Percentiles rank a stretch among this genome's conserved stretches.
These are phyloP conservation scores for Leucophenga maculata DNA, from an alignment of 2,888 invertebrate genomes.

Conservation along the genomic window DNA sequence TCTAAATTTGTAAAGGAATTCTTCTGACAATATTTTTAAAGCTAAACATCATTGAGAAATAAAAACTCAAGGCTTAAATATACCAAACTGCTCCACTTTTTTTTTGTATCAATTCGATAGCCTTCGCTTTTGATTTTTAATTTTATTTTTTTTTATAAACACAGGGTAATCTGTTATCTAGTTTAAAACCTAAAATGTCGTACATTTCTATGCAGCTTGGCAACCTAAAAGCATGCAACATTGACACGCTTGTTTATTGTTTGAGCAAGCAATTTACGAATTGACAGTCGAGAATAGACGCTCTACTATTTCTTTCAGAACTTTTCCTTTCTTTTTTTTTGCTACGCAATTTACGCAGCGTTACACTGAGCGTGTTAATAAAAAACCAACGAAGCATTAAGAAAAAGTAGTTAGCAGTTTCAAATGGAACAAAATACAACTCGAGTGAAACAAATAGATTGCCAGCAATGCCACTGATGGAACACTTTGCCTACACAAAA, in stretches of 20 bases:
- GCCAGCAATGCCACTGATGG: conserved; percentile 44
- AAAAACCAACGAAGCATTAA: conserved; percentile 57
- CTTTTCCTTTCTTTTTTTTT: neutral
- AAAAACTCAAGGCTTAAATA: no score
- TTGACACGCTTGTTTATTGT: conserved; percentile 55
- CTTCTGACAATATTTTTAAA: no score
- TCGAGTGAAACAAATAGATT: neutral
- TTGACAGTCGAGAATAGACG: conserved; percentile 54
- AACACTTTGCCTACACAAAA: neutral
- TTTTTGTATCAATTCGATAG: no score
- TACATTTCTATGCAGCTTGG: neutral
- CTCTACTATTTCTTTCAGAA: neutral
- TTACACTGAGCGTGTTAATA: conserved; percentile 49
- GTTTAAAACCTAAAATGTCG: no score
- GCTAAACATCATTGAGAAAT: no score
- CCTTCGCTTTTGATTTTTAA: no score
- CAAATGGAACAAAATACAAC: conserved; percentile 31
- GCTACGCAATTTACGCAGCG: conserved; percentile 47
- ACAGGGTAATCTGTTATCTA: no score
- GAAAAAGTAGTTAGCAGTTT: conserved; percentile 62
- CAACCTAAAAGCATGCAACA: conserved; percentile 21
- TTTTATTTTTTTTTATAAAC: no score
- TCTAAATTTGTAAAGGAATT: no score
- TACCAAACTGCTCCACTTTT: no score
- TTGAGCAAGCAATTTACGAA: conserved; percentile 52